phyloP scores from a whole-genome alignment of 2,888 invertebrate genomes.

The Glyphotaelius pellucidus region DNA sequence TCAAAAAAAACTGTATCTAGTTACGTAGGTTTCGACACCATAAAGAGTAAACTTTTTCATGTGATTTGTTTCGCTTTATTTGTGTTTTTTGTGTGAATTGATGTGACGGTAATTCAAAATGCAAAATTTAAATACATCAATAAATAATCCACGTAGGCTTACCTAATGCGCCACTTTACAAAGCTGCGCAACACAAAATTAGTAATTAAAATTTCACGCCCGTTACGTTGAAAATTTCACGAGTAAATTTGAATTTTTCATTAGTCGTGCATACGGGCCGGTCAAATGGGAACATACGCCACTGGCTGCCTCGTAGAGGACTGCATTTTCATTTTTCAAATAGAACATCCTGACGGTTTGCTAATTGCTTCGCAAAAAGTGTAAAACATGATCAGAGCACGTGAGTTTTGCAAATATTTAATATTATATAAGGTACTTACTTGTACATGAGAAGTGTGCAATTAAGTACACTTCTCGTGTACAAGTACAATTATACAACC shows the following conservation, averaged over 20 bases:
- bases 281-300: background rate
- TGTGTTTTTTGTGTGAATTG: background rate
- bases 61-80: background rate
- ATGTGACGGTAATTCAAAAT: background rate
- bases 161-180: background rate
- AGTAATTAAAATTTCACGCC: constrained; percentile 63
- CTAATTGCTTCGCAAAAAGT: constrained; percentile 22
- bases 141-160: background rate
- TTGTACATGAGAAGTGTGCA: too few relatives aligned
- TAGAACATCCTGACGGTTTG: background rate
- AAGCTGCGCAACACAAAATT: constrained; percentile 50
- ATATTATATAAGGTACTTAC: background rate
- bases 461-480: too few relatives aligned
- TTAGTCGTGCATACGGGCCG: constrained; percentile 6
- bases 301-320: background rate
- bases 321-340: constrained; percentile 34
- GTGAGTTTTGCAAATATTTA: background rate
- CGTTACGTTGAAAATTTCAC: constrained; percentile 56
- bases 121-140: background rate
- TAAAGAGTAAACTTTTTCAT: too few relatives aligned
- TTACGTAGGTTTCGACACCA: too few relatives aligned
- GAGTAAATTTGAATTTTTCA: constrained; percentile 54
- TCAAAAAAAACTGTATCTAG: background rate
- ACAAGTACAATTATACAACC: too few relatives aligned
- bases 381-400: background rate